A percentile compares a stretch with the other conserved stretches of the same genome.
Conservation (phyloP, 2,113 vertebrate genomes). For the Acanthochromis polyacanthus region DNA sequence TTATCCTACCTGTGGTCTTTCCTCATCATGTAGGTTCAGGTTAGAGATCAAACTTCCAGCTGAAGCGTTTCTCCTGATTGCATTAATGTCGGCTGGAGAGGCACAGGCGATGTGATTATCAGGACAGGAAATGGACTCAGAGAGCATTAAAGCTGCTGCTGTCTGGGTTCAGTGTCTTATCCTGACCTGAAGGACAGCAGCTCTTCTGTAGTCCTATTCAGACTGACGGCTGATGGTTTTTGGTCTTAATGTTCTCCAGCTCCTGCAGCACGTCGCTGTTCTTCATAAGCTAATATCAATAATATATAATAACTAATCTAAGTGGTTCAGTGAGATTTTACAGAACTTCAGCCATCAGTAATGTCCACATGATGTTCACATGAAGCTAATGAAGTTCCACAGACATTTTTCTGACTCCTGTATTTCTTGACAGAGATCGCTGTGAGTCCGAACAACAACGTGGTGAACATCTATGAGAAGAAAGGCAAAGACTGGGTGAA, state of each 20-base stretch:
- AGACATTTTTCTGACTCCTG: too few species aligned
- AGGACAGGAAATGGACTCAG: slow-evolving; percentile 62
- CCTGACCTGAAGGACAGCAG: background rate
- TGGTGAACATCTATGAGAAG: slow-evolving; percentile 84
- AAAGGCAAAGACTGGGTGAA: slow-evolving; percentile 84
- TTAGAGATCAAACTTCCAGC: background rate
- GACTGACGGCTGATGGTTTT: background rate
- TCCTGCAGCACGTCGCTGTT: too few species aligned
- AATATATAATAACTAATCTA: too few species aligned
- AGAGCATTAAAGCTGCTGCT: slow-evolving; percentile 32
- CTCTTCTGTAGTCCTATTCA: too few species aligned
- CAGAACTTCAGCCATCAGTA: too few species aligned
- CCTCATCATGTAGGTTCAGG: background rate
- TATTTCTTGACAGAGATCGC: slow-evolving; percentile 81
- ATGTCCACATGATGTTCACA: too few species aligned
- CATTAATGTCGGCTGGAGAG: slow-evolving; percentile 55
- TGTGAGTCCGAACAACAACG: slow-evolving; percentile 85
- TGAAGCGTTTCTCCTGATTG: slow-evolving; percentile 49
- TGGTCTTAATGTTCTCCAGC: background rate
- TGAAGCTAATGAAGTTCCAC: too few species aligned
- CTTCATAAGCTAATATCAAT: too few species aligned
- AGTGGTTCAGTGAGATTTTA: too few species aligned
- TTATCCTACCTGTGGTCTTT: background rate
- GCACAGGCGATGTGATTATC: slow-evolving; percentile 62
- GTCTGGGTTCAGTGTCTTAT: background rate